Evolutionary conservation across 1,140 invertebrate species (phyloP).

Genomic region (Leptopilina clavipes): DNA sequence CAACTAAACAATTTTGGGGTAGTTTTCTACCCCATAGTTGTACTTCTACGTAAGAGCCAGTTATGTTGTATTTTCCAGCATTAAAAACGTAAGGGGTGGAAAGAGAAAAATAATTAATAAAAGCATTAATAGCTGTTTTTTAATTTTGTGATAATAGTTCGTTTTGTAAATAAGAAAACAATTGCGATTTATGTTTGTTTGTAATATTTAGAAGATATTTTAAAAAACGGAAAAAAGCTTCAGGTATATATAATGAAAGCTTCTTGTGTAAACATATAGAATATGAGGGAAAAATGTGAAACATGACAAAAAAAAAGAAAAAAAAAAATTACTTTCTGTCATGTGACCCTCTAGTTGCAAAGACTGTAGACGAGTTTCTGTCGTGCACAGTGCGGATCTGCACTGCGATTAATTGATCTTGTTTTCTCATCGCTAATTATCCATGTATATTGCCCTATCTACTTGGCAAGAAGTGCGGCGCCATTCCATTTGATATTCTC

Average conservation of each 20-base stretch:
- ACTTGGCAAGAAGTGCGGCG: slow-evolving; percentile 29
- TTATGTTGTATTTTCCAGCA: too few species aligned
- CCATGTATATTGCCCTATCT: slow-evolving; percentile 32
- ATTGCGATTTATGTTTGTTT: too few species aligned
- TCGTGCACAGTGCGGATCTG: slow-evolving; percentile 25
- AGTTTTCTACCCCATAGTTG: too few species aligned
- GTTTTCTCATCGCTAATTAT: slow-evolving; percentile 30
- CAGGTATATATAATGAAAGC: neutral
- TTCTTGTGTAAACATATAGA: neutral
- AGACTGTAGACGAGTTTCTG: slow-evolving; percentile 29
- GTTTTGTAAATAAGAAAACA: too few species aligned
- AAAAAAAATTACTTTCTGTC: neutral
- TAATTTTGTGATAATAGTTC: too few species aligned
- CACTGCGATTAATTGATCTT: slow-evolving; percentile 30
- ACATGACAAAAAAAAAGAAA: neutral
- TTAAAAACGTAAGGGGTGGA: too few species aligned
- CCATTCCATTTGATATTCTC: slow-evolving; percentile 31
- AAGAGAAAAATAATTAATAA: too few species aligned
- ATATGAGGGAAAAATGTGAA: neutral
- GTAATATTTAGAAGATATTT: too few species aligned
- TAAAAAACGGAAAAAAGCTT: too few species aligned
- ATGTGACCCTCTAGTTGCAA: slow-evolving; percentile 18
- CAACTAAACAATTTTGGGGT: too few species aligned
- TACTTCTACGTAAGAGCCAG: too few species aligned
- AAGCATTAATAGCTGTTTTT: too few species aligned